phyloP scores from a whole-genome alignment of 2,888 invertebrate species.

The Polydrusus tereticollis region DNA sequence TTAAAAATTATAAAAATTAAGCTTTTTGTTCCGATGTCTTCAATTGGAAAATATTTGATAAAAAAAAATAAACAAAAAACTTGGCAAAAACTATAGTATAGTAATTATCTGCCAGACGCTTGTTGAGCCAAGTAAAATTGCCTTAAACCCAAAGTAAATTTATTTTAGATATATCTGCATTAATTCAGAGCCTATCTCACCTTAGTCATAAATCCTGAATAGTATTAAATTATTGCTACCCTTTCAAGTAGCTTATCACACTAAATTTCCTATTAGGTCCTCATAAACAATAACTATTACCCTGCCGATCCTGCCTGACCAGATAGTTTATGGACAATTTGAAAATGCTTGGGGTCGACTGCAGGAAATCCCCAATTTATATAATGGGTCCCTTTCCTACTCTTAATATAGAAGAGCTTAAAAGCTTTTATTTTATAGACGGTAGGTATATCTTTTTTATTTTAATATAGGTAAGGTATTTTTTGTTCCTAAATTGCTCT shows the following conservation, averaged over 20 bases:
- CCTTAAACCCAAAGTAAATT: too few species aligned
- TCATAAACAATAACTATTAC: slow-evolving; percentile 28
- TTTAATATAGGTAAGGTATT: neutral
- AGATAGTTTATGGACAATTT: slow-evolving; percentile 27
- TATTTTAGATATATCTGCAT: neutral
- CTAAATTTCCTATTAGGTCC: slow-evolving; percentile 17
- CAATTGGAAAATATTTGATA: too few species aligned
- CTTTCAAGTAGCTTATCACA: slow-evolving; percentile 6
- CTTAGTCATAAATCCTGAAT: slow-evolving; percentile 5
- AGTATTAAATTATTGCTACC: neutral
- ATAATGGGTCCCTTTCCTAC: slow-evolving; percentile 31
- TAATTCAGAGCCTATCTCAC: neutral
- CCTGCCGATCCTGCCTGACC: slow-evolving; percentile 17
- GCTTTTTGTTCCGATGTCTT: too few species aligned
- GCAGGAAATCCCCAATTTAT: slow-evolving; percentile 39
- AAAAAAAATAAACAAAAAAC: too few species aligned
- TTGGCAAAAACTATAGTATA: too few species aligned
- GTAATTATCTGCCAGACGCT: too few species aligned
- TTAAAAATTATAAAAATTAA: too few species aligned
- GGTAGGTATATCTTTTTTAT: slow-evolving; percentile 6
- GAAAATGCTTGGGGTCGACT: slow-evolving; percentile 20
- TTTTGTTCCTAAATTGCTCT: neutral
- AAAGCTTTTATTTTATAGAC: slow-evolving; percentile 31
- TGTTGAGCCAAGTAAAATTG: too few species aligned
- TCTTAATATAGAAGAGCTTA: slow-evolving; percentile 32